A percentile compares a stretch with the other conserved stretches of the same genome.
Conservation (phyloP, 92 coral and sea anemone species). For the Palythoa heliodiscus region DNA sequence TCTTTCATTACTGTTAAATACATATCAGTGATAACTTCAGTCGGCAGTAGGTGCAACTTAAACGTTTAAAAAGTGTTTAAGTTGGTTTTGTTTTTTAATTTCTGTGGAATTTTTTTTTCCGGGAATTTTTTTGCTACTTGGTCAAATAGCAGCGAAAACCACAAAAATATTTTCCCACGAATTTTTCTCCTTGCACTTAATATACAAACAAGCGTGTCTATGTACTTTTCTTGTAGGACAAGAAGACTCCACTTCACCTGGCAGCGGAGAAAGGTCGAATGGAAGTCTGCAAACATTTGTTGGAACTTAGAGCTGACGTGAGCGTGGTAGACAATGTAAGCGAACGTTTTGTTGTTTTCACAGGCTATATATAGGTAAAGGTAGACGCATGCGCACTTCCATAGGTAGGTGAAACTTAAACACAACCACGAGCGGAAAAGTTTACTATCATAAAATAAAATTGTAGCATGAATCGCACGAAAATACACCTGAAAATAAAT, state of each 20-base stretch:
- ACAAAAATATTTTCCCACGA: too few relatives aligned
- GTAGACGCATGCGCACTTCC: not conserved
- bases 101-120: too few relatives aligned
- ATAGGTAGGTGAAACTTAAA: not conserved
- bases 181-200: too few relatives aligned
- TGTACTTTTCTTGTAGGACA: constrained; percentile 62
- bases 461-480: not conserved
- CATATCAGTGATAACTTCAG: too few relatives aligned
- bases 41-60: too few relatives aligned
- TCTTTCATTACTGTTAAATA: too few relatives aligned
- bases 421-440: not conserved
- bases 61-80: too few relatives aligned
- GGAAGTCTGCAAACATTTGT: constrained; percentile 85
- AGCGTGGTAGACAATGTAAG: constrained; percentile 94
- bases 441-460: too few relatives aligned
- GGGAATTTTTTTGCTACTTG: too few relatives aligned
- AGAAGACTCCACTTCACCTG: constrained; percentile 94
- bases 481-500: too few relatives aligned
- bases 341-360: not conserved
- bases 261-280: constrained; percentile 91
- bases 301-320: constrained; percentile 89
- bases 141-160: too few relatives aligned
- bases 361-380: not conserved
- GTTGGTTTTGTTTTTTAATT: too few relatives aligned
- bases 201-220: not conserved